Evolutionary conservation across 2,113 vertebrate genomes (phyloP).

Genomic region (Proterorhinus semilunaris): DNA sequence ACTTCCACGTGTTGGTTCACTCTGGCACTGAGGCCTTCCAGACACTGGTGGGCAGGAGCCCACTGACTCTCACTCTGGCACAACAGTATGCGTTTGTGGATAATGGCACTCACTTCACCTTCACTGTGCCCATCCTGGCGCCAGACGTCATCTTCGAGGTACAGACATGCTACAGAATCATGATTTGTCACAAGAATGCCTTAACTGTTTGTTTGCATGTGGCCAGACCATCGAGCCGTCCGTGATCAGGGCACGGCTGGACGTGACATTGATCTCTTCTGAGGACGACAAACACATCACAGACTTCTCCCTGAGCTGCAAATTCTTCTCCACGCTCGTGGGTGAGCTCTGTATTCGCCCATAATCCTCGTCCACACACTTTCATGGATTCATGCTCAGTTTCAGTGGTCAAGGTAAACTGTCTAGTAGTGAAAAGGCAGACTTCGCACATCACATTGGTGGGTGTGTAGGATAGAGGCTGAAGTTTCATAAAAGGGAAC

Average conservation of each 20-base stretch:
- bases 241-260: conserved; percentile 49
- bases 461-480: too few relatives aligned
- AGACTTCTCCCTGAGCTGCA: conserved; percentile 60
- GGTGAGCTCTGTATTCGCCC: conserved; percentile 29
- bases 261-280: conserved; percentile 37
- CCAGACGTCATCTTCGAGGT: conserved; percentile 56
- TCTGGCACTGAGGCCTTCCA: conserved; percentile 51
- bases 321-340: conserved; percentile 41
- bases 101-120: conserved; percentile 62
- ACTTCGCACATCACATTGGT: too few relatives aligned
- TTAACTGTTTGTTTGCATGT: not conserved
- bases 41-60: conserved; percentile 42
- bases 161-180: not conserved
- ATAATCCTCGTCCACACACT: not conserved
- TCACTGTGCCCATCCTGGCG: conserved; percentile 51
- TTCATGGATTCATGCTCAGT: not conserved
- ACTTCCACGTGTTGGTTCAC: conserved; percentile 58
- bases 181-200: too few relatives aligned
- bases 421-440: too few relatives aligned
- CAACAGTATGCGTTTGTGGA: conserved; percentile 42
- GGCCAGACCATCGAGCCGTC: conserved; percentile 47
- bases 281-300: conserved; percentile 26
- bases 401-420: too few relatives aligned
- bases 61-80: conserved; percentile 47
- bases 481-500: too few relatives aligned